Percentiles rank a stretch among this genome's conserved stretches.
These are phyloP conservation scores for Caranx melampygus DNA, from an alignment of 2,113 vertebrate genomes.

Conservation along the genomic window DNA sequence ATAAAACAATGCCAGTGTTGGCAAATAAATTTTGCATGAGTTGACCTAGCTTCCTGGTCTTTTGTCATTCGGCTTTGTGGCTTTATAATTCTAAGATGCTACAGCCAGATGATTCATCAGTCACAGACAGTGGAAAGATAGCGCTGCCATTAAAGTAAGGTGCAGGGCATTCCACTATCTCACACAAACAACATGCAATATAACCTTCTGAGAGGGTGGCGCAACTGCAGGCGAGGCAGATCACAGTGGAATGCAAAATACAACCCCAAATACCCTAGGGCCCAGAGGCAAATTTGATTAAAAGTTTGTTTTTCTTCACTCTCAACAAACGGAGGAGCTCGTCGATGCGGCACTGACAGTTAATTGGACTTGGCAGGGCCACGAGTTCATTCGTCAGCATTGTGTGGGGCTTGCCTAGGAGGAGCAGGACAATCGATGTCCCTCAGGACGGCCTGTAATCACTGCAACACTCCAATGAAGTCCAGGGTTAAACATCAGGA, in stretches of 20 bases:
- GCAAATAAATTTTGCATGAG: conserved; percentile 43
- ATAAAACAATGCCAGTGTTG: conserved; percentile 31
- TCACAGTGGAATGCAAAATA: conserved; percentile 81
- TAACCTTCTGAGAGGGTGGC: conserved; percentile 75
- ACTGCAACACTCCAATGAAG: conserved; percentile 93
- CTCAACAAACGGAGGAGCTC: conserved; percentile 84
- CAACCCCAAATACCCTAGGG: conserved; percentile 82
- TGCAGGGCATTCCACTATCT: conserved; percentile 59
- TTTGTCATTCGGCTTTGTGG: conserved; percentile 41
- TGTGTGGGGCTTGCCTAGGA: conserved; percentile 92
- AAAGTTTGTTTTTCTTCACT: conserved; percentile 89
- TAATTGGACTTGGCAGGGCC: conserved; percentile 97
- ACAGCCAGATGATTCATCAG: conserved; percentile 48
- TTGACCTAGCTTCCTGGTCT: conserved; percentile 17
- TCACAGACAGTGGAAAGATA: conserved; percentile 48
- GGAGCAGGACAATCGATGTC: conserved; percentile 90
- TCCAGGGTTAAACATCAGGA: conserved; percentile 93
- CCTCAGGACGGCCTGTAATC: conserved; percentile 92
- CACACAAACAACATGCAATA: conserved; percentile 72
- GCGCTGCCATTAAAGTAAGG: conserved; percentile 35
- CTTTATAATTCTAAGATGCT: conserved; percentile 40
- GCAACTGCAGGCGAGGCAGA: conserved; percentile 71
- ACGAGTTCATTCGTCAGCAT: conserved; percentile 96
- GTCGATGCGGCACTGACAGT: conserved; percentile 90
- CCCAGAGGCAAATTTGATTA: conserved; percentile 86